Conservation (phyloP, 30 jellyfish, hydroid and myxozoan species). For the Turritopsis dohrnii region DNA sequence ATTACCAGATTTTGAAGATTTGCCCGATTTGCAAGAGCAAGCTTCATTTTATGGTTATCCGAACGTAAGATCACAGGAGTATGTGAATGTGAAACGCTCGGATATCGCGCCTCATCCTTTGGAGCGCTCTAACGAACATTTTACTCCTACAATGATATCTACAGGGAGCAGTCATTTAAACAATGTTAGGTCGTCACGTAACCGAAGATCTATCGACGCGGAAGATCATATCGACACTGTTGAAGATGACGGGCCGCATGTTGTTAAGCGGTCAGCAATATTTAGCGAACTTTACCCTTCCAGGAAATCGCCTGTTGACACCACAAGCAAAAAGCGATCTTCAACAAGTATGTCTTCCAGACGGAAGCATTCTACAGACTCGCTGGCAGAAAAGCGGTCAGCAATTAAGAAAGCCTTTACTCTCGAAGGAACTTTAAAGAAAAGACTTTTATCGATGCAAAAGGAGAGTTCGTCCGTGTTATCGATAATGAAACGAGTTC, state of each 20-base stretch:
- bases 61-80: neutral
- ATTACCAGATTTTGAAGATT: slow-evolving; percentile 18
- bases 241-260: slow-evolving; percentile 93
- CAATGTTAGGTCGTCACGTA: neutral
- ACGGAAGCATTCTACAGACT: neutral
- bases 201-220: slow-evolving; percentile 5
- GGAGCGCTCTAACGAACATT: neutral
- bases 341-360: neutral
- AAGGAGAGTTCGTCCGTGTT: slow-evolving; percentile 84
- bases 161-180: neutral
- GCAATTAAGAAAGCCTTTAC: slow-evolving; percentile 51
- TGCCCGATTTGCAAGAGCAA: slow-evolving; percentile 10
- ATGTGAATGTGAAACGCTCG: neutral
- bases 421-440: slow-evolving; percentile 83
- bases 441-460: slow-evolving; percentile 73
- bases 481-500: slow-evolving; percentile 82
- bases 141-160: neutral
- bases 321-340: neutral
- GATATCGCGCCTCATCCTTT: neutral
- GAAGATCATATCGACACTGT: slow-evolving; percentile 37
- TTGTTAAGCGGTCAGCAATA: slow-evolving; percentile 95
- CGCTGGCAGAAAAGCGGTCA: slow-evolving; percentile 41
- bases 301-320: slow-evolving; percentile 30
- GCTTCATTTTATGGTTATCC: slow-evolving; percentile 22
- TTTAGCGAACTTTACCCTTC: slow-evolving; percentile 67